Evolutionary conservation across 2,888 invertebrate genomes (phyloP), one percentile per base, ranked within the genome.

Genomic region (Trypoxylon attenuatum): DNA sequence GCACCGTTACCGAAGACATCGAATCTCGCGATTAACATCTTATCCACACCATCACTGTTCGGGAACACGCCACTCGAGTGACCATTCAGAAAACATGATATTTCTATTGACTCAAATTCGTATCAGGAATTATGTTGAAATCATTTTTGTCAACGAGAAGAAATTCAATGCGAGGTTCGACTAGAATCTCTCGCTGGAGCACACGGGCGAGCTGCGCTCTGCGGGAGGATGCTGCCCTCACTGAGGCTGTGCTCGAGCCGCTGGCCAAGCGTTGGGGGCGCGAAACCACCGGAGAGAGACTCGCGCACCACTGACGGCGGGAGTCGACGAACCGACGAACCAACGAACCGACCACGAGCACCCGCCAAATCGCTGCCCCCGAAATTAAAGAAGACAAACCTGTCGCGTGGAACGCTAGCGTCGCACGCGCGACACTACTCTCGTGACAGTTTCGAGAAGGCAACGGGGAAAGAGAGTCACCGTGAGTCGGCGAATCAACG

Each of bases 401-500:
- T 1, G 33, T n/a, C 10, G 29, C 33, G 33, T 8, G 8, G 33
- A 33, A 27, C n/a, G n/a, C n/a, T n/a, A n/a, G 27, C n/a, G 13
- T 13, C 33, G 33, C 10, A 33, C 33, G 33, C 13, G 13, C 33
- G 33, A 33, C 4, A 33, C n/a, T n/a, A n/a, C n/a, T 4, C 8
- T 13, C 33, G 33, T 58, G 73, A 50, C 58, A 65, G 13, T 39
- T 19, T 42, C 55, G 50, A 61, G 69, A 45, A 54, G 47, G 65
- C 71, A 65, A 71, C 65, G 33, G 38, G 43, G 66, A 66, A 55
- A 74, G 75, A 62, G 59, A 63, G 42, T 59, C 57, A 60, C 66
- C 76, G 76, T 69, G 73, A 33, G n/a, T 33, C 33, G 10, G 3
- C 76, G 74, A 76, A 61, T 66, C 72, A 72, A 59, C 66, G 66